Evolutionary conservation across 1,140 invertebrate genomes (phyloP).

Genomic region (Triops cancriformis): DNA sequence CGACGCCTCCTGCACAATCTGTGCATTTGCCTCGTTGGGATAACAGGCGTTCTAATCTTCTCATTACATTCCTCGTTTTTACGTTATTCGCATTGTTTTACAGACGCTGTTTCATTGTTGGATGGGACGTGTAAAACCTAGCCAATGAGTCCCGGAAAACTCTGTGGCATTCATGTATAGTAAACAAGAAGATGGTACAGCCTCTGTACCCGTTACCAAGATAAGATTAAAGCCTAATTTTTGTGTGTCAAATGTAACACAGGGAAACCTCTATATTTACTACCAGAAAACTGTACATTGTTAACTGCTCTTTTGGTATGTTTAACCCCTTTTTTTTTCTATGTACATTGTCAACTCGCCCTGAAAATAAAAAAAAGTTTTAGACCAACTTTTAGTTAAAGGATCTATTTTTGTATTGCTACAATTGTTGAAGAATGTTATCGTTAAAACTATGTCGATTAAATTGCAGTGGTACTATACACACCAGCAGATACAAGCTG

Average conservation of each 20-base stretch:
- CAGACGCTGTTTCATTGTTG: background rate
- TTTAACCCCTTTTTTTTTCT: no score
- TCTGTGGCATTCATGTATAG: no score
- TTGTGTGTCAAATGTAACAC: background rate
- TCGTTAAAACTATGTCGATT: background rate
- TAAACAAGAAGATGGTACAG: no score
- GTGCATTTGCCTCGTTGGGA: background rate
- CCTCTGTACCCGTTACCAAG: background rate
- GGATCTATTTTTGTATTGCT: background rate
- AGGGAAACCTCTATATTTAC: conserved; percentile 7
- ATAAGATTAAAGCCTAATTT: background rate
- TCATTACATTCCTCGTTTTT: background rate
- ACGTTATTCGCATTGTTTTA: background rate
- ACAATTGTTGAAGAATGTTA: background rate
- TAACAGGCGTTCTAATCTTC: background rate
- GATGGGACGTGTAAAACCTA: background rate
- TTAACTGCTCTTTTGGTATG: background rate
- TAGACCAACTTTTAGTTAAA: background rate
- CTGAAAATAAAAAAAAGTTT: background rate
- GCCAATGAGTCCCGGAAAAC: background rate
- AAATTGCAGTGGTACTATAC: background rate
- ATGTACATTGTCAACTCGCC: background rate
- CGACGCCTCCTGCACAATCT: background rate
- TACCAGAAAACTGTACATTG: background rate
- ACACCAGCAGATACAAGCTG: conserved; percentile 17